These are phyloP conservation scores for Nothobranchius furzeri DNA, from an alignment of 2,113 vertebrate genomes.

Conservation along the genomic window DNA sequence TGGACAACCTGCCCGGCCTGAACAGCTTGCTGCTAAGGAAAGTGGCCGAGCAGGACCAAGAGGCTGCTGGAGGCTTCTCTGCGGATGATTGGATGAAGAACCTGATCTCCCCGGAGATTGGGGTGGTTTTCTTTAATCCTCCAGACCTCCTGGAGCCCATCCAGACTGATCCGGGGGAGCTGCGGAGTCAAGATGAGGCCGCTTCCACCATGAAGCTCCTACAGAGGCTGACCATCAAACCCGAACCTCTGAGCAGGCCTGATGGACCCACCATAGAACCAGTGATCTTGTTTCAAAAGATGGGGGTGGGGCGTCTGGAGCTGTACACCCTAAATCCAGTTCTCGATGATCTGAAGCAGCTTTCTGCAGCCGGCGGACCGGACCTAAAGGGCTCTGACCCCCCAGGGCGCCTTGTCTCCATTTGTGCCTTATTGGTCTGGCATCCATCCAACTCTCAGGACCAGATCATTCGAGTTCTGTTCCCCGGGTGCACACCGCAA, in stretches of 20 bases:
- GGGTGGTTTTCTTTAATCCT: constrained; percentile 90
- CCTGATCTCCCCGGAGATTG: constrained; percentile 89
- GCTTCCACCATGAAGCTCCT: constrained; percentile 80
- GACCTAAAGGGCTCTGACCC: constrained; percentile 68
- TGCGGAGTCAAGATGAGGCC: constrained; percentile 83
- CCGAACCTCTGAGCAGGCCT: constrained; percentile 77
- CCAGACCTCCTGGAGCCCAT: constrained; percentile 75
- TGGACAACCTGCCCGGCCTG: constrained; percentile 90
- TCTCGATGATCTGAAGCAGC: constrained; percentile 80
- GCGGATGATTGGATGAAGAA: constrained; percentile 83
- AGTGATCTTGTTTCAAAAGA: constrained; percentile 90
- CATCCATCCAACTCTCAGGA: constrained; percentile 84
- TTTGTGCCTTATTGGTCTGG: constrained; percentile 92
- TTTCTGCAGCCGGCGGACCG: constrained; percentile 68
- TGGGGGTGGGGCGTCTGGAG: constrained; percentile 94
- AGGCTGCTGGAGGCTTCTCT: constrained; percentile 59
- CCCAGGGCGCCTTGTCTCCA: constrained; percentile 80
- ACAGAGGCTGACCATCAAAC: constrained; percentile 78
- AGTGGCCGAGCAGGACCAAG: constrained; percentile 83
- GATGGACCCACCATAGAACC: constrained; percentile 76
- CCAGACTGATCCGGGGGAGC: constrained; percentile 56
- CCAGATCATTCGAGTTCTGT: constrained; percentile 89
- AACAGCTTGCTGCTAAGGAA: constrained; percentile 92
- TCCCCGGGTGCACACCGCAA: constrained; percentile 91
- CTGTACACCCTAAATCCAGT: constrained; percentile 90